Conservation (phyloP, 2,113 vertebrate species). For the Pandion haliaetus region DNA sequence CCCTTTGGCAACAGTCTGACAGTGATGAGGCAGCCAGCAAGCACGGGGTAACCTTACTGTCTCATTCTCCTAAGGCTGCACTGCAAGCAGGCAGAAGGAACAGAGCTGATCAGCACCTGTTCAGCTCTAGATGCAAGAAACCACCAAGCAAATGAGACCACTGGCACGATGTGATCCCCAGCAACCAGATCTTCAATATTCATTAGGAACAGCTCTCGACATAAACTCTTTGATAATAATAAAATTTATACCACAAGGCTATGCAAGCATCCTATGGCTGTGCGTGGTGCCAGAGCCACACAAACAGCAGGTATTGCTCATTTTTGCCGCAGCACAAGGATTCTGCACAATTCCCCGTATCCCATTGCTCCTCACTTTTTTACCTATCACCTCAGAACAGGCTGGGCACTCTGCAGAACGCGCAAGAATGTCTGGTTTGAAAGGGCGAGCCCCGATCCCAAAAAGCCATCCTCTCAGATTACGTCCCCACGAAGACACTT, state of each 20-base stretch:
- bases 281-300: background rate
- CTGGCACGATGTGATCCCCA: background rate
- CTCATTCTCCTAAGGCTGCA: fast-evolving
- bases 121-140: background rate
- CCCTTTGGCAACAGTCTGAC: background rate
- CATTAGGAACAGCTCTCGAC: fast-evolving
- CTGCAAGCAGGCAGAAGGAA: background rate
- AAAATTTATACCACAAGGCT: too few relatives aligned
- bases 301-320: background rate
- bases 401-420: background rate
- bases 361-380: background rate
- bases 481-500: background rate
- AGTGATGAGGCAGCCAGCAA: background rate
- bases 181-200: background rate
- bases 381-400: background rate
- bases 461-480: too few relatives aligned
- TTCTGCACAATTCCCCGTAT: background rate
- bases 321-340: background rate
- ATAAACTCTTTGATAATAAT: background rate
- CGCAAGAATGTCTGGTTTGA: background rate
- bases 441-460: background rate
- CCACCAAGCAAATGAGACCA: background rate
- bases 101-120: background rate
- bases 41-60: background rate
- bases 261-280: background rate